Evolutionary conservation across 2,888 invertebrate species (phyloP).

Genomic region (Aelia acuminata): DNA sequence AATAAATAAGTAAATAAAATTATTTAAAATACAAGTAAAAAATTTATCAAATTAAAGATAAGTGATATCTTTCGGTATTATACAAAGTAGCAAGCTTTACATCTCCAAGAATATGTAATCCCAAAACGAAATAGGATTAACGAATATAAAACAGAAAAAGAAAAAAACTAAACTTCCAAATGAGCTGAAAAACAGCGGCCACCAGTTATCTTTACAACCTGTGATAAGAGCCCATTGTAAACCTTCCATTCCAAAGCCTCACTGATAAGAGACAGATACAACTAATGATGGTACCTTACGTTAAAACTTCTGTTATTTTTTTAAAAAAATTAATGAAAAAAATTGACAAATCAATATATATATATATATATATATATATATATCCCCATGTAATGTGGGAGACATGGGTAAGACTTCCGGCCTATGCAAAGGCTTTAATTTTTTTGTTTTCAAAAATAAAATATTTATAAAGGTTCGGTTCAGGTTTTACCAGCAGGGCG

Average conservation of each 20-base stretch:
- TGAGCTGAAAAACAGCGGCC: neutral
- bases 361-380: too few relatives aligned
- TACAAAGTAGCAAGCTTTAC: neutral
- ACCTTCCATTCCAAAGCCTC: neutral
- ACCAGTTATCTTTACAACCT: slow-evolving; percentile 12
- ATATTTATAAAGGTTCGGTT: too few relatives aligned
- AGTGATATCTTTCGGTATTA: too few relatives aligned
- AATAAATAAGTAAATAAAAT: too few relatives aligned
- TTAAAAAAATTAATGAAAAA: too few relatives aligned
- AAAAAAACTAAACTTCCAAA: neutral
- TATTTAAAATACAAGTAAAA: neutral
- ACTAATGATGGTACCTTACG: neutral
- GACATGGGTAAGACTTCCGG: too few relatives aligned
- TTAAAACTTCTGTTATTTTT: neutral
- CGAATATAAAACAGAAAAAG: neutral
- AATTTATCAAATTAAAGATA: neutral
- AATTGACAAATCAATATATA: too few relatives aligned
- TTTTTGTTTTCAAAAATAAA: too few relatives aligned
- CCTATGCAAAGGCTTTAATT: too few relatives aligned
- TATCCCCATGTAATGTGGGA: too few relatives aligned
- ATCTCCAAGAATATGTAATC: neutral
- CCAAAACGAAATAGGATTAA: neutral
- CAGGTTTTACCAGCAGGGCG: too few relatives aligned
- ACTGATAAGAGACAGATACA: neutral
- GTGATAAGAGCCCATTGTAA: neutral